Percentiles rank a stretch among this genome's conserved stretches.
These are phyloP conservation scores for Phalacrocorax pelagicus DNA, from an alignment of 2,113 vertebrate genomes.

Conservation along the genomic window DNA sequence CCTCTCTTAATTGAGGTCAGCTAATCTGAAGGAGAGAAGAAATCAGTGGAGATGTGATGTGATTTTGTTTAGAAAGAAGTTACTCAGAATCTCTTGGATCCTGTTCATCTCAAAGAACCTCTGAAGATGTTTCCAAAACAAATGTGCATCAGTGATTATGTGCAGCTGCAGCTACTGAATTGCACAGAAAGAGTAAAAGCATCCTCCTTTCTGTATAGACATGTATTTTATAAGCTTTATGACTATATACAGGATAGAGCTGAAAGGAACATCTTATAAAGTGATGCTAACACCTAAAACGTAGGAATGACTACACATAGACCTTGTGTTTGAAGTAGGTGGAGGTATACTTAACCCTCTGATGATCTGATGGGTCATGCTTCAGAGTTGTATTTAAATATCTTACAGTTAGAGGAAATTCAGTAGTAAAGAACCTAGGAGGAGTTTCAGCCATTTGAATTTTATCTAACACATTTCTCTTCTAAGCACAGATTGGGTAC, in stretches of 20 bases:
- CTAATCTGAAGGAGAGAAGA: not conserved
- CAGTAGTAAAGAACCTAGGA: not conserved
- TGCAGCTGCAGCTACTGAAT: not conserved
- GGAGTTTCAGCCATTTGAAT: not conserved
- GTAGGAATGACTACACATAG: not conserved
- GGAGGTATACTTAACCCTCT: not conserved
- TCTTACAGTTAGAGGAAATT: not conserved
- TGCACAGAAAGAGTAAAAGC: not conserved
- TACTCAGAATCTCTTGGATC: not conserved
- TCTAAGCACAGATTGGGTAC: not conserved
- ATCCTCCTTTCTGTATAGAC: not conserved
- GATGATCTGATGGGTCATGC: not conserved
- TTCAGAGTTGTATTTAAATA: not conserved
- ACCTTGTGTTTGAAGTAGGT: not conserved
- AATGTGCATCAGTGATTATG: not conserved
- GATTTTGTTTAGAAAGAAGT: not conserved
- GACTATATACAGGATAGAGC: not conserved
- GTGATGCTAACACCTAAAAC: not conserved
- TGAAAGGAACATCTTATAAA: not conserved
- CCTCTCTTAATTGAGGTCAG: not conserved
- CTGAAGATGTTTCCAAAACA: not conserved
- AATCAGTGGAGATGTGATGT: not conserved
- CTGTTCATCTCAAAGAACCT: not conserved
- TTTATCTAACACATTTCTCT: not conserved
- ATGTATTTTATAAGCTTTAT: not conserved